Evolutionary conservation across 2,797 vertebrate genomes (phyloP), one percentile per base, ranked within the genome.

Genomic region (Schizopygopsis pylzovi): DNA sequence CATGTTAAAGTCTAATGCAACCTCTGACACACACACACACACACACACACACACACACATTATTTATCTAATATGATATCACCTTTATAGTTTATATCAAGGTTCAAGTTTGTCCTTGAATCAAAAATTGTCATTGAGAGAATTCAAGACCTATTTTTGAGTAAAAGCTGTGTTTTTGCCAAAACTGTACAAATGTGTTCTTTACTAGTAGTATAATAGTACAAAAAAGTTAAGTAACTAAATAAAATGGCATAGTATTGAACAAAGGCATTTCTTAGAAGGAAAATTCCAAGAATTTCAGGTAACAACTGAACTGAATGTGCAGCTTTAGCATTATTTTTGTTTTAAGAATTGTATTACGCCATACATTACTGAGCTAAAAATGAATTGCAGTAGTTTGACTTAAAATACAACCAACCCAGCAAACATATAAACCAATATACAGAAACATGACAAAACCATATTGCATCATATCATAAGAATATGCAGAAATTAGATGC

Each of bases 91-190:
- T 37, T 76, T 65, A 45, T 41, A 82, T 68, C 43, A 41, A 22
- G 33, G 33, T 33, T 68, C 43, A 41, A 22, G 33, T 2, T 33
- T 33, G 33, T 33, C 33, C 33, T 33, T 33, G 33, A 33, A 33
- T 61, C 41, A 37, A n/a, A 65, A n/a, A 4, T 33, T n/a, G 78
- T 73, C 52, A 78, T 45, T 84, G 84, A 89, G 61, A 84, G 82
- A 88, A 81, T 86, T 59, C 79, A 84, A 90, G 88, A 86, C 88
- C 91, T 89, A 86, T 87, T 91, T 65, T 90, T 92, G 90, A 93
- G 92, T 93, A 92, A 92, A 93, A 92, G 91, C 88, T 86, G 72
- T 90, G 87, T 28, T 63, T 82, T 80, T 71, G 56, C 4, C 8
- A 63, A 79, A 79, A 79, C n/a, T 63, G 56, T 28, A 18, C 56